Conservation (phyloP, 2,888 invertebrate species). For the Rhamnusium bicolor region DNA sequence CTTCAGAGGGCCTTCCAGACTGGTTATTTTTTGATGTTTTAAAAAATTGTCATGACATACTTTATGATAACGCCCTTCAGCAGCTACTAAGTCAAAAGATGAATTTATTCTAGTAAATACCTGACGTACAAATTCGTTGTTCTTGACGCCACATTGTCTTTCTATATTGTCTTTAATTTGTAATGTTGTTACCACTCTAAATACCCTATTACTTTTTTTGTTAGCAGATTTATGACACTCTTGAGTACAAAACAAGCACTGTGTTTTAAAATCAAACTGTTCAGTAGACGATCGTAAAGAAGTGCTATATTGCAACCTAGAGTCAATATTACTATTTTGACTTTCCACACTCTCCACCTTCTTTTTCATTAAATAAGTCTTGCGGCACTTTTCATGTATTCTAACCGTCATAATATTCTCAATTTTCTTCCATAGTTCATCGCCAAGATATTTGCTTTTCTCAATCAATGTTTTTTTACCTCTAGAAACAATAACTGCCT, state of each 20-base stretch:
- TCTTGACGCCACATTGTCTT: background rate
- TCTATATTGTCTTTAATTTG: constrained; percentile 1
- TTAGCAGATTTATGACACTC: background rate
- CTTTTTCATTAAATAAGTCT: background rate
- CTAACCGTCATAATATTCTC: background rate
- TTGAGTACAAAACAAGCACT: constrained; percentile 1
- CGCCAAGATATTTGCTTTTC: constrained; percentile 1
- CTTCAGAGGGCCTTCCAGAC: too few relatives aligned
- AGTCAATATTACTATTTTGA: background rate
- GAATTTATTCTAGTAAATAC: too few relatives aligned
- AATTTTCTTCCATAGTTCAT: background rate
- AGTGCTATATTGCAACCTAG: background rate
- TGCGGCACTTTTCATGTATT: constrained; percentile 1
- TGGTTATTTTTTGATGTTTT: too few relatives aligned
- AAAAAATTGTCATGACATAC: too few relatives aligned
- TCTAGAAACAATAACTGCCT: background rate
- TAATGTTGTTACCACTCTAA: constrained; percentile 1
- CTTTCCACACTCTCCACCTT: constrained; percentile 1
- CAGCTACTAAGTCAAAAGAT: too few relatives aligned
- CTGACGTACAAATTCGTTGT: background rate
- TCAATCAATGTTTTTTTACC: background rate
- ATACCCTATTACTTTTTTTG: background rate
- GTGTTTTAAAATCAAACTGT: constrained; percentile 1
- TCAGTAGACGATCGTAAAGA: background rate
- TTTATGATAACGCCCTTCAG: too few relatives aligned